Percentiles rank a stretch among this genome's conserved stretches.
These are phyloP conservation scores for Stercorarius parasiticus DNA, from an alignment of 2,113 vertebrate species.

Conservation along the genomic window DNA sequence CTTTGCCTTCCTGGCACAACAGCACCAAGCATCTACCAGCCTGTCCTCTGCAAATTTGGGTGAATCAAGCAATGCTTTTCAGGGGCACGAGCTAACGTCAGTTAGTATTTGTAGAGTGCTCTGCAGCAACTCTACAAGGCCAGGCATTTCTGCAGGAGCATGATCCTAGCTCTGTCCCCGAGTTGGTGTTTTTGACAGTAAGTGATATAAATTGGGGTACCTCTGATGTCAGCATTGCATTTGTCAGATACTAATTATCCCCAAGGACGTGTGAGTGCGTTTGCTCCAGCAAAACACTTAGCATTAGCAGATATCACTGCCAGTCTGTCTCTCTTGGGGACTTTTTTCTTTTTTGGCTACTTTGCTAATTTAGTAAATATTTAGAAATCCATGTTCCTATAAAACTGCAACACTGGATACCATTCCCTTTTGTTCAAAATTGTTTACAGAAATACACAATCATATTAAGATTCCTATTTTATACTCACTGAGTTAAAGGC, in stretches of 20 bases:
- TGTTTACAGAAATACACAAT: slow-evolving; percentile 19
- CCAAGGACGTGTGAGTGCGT: neutral
- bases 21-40: neutral
- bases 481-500: neutral
- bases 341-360: neutral
- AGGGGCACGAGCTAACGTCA: neutral
- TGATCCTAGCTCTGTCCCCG: neutral
- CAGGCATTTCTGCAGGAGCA: neutral
- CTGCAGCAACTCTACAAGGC: neutral
- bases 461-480: neutral
- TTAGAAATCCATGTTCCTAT: slow-evolving; percentile 7
- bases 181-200: neutral
- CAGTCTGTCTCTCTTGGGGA: neutral
- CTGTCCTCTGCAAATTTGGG: neutral
- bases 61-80: neutral
- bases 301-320: neutral
- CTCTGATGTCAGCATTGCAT: neutral
- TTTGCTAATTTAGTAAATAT: slow-evolving; percentile 50
- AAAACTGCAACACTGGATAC: neutral
- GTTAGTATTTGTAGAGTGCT: neutral
- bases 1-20: neutral
- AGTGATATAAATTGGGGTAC: neutral
- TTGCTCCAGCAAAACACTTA: slow-evolving; percentile 24
- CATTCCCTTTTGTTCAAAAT: neutral
- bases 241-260: neutral